Evolutionary conservation across 1,140 invertebrate genomes (phyloP).

Genomic region (Chrysopa pallens): DNA sequence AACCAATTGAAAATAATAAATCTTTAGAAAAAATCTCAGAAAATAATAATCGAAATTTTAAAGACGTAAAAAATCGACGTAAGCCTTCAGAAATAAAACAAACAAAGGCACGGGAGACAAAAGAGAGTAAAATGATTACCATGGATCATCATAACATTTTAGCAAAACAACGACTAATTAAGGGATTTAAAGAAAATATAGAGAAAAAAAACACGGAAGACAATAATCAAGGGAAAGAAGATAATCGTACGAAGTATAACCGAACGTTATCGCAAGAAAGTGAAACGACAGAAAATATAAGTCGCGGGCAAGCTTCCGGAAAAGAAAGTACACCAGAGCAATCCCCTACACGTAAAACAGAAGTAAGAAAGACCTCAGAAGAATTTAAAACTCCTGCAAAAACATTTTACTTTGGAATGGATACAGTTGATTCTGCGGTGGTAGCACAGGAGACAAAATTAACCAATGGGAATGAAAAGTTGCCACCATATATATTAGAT

Average conservation of each 20-base stretch:
- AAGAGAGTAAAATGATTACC: background rate
- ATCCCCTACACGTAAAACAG: conserved; percentile 18
- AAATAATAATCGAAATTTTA: background rate
- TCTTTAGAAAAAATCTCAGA: background rate
- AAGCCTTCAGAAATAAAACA: background rate
- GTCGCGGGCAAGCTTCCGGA: conserved; percentile 34
- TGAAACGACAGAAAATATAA: conserved; percentile 7
- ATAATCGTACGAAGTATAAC: background rate
- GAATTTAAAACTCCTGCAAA: conserved; percentile 30
- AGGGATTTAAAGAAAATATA: background rate
- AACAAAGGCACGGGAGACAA: background rate
- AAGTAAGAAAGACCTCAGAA: conserved; percentile 16
- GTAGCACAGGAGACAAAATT: conserved; percentile 20
- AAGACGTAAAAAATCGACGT: background rate
- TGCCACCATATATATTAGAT: background rate
- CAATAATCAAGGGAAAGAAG: background rate
- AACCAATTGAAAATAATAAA: background rate
- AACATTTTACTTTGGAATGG: conserved; percentile 65
- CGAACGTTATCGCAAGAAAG: background rate
- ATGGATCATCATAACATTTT: background rate
- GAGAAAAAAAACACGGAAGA: background rate
- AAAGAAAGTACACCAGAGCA: conserved; percentile 37
- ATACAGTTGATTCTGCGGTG: conserved; percentile 24
- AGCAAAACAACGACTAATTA: background rate
- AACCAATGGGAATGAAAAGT: conserved; percentile 6